phyloP scores from a whole-genome alignment of 1,140 invertebrate genomes.

The Zaprionus tsacasi region DNA sequence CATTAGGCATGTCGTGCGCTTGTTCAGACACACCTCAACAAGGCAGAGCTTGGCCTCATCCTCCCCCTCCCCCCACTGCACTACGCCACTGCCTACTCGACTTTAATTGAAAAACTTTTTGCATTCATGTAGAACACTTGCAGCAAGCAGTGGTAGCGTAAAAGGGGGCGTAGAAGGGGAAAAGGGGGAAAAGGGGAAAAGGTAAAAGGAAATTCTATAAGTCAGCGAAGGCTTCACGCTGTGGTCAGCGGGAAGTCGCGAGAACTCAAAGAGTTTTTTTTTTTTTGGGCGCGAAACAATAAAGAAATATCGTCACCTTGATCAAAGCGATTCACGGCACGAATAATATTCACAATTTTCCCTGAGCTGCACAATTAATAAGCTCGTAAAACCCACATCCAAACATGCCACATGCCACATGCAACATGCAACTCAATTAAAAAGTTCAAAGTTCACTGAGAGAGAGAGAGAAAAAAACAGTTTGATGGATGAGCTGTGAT shows the following conservation, averaged over 20 bases:
- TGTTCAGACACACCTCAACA: constrained; percentile 30
- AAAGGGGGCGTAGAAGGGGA: neutral
- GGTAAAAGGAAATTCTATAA: neutral
- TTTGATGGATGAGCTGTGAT: constrained; percentile 7
- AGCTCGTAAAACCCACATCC: neutral
- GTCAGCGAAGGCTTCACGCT: neutral
- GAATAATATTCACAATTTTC: neutral
- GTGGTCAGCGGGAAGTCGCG: neutral
- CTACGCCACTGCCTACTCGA: constrained; percentile 3
- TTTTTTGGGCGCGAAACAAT: neutral
- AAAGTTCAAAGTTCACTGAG: constrained; percentile 18
- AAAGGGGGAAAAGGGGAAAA: neutral
- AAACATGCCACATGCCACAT: constrained; percentile 16
- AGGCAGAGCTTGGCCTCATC: neutral
- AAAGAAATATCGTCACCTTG: neutral
- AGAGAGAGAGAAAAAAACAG: neutral
- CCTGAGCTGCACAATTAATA: neutral
- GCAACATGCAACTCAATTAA: constrained; percentile 39
- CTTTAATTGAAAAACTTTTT: constrained; percentile 55
- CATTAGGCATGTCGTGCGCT: constrained; percentile 13
- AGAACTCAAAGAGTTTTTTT: no score
- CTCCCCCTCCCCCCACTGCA: no score
- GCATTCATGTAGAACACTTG: constrained; percentile 24
- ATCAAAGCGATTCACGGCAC: neutral
- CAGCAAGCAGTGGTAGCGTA: neutral